Conservation (phyloP, 2,113 vertebrate genomes). For the Epinephelus cyanopodus region DNA sequence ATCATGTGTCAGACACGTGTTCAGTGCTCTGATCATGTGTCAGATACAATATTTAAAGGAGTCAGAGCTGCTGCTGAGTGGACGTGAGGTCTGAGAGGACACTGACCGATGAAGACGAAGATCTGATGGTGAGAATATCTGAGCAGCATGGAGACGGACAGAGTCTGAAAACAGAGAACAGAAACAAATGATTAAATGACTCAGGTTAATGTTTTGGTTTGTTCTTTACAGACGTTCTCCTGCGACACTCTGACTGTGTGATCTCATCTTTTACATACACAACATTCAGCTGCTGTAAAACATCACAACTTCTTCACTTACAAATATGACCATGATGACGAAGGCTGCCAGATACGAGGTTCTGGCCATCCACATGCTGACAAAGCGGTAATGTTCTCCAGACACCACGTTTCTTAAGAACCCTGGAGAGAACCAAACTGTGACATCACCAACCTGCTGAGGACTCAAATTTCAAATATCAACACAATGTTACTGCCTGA, state of each 20-base stretch:
- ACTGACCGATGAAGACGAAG: constrained; percentile 98
- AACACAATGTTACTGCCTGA: too few relatives aligned
- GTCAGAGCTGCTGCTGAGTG: neutral
- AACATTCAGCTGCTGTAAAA: neutral
- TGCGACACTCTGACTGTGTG: too few relatives aligned
- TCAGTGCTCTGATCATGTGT: too few relatives aligned
- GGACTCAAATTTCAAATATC: neutral
- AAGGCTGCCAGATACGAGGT: constrained; percentile 97
- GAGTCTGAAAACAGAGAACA: constrained; percentile 86
- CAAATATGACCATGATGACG: constrained; percentile 99
- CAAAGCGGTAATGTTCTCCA: constrained; percentile 97
- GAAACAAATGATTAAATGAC: too few relatives aligned
- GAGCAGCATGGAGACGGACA: constrained; percentile 97
- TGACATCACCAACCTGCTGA: neutral
- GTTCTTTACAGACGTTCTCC: too few relatives aligned
- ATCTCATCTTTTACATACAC: too few relatives aligned
- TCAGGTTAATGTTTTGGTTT: too few relatives aligned
- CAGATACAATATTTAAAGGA: too few relatives aligned
- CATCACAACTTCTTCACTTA: constrained; percentile 77
- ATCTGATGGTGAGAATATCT: constrained; percentile 99
- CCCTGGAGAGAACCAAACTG: constrained; percentile 81
- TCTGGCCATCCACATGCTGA: constrained; percentile 99
- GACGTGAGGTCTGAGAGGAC: neutral
- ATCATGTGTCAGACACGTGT: too few relatives aligned
- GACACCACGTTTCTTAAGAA: constrained; percentile 98